These are phyloP conservation scores for Parauchenoglanis ngamensis DNA, from an alignment of 2,797 vertebrate species.

Conservation along the genomic window DNA sequence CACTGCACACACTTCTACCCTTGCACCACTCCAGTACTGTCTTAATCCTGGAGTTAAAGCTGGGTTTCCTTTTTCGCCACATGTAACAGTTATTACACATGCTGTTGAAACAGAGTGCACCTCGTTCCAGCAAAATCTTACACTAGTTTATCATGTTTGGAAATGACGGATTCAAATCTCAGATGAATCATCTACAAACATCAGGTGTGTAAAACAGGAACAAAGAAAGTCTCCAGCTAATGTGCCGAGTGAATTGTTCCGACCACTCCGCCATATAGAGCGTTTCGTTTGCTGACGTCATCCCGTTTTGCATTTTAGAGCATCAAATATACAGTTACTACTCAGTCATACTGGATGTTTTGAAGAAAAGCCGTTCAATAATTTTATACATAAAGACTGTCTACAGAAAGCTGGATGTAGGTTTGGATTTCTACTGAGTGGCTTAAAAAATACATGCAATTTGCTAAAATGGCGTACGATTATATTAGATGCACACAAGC, in stretches of 20 bases:
- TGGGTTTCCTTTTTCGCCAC: neutral
- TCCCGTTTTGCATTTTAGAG: neutral
- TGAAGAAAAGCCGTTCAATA: neutral
- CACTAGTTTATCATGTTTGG: neutral
- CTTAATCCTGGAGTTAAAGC: neutral
- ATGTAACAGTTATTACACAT: neutral
- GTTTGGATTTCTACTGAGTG: neutral
- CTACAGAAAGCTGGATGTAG: neutral
- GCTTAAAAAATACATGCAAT: neutral
- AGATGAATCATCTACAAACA: neutral
- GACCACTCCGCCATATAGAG: neutral
- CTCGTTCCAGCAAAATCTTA: neutral
- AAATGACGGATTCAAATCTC: constrained; percentile 36
- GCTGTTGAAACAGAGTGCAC: neutral
- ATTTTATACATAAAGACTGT: neutral
- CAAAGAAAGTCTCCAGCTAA: constrained; percentile 12
- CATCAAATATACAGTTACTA: neutral
- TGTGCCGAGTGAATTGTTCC: neutral
- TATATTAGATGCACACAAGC: too few species aligned
- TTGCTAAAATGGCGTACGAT: neutral
- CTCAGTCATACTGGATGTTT: neutral
- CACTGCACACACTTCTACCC: neutral
- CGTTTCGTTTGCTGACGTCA: neutral
- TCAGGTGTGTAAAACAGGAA: constrained; percentile 46
- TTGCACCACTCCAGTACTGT: neutral